Base-by-base conservation (phyloP, 2,797 vertebrate species). In the Neosalanx taihuensis region DNA sequence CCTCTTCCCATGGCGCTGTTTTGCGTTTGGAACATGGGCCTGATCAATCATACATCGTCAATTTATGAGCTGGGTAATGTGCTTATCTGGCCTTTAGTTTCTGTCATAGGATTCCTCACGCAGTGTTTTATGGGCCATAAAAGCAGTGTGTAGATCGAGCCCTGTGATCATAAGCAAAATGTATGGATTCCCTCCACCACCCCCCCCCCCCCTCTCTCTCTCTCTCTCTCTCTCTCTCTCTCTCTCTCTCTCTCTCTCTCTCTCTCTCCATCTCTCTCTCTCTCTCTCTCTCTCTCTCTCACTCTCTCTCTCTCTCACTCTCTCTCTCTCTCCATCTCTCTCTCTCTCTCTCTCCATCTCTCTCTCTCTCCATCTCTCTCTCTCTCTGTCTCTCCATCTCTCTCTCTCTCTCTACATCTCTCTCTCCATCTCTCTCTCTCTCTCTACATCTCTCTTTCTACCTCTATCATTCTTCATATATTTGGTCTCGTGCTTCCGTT, bases 101-200 rank as follows among this genome's bases (percentile, higher is more conserved):
- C 18, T 33, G 33, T 71, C 23, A 3, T 0, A 9, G 29, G 64
- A 77, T 58, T 57, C 59, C 35, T 61, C 13, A 51, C 41, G 57
- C 29, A 41, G 33, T 64, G 63, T 51, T 71, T 78, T 74, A 78
- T 51, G 65, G 67, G 56, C 72, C 65, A 64, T 74, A 66, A 71
- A 78, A 71, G 69, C 49, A 57, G 64, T 46, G 60, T 68, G 69
- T 74, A 51, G 51, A 78, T 66, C 61, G 30, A 58, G 61, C 63
- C 57, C 26, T 64, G 67, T 31, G 67, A 73, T 73, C 20, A 64
- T 58, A 65, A 62, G 66, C 59, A 64, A 29, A 69, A 69, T 49
- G 53, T 35, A 56, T 57, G 31, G 33, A 51, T 46, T 64, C 70
- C 64, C 46, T 62, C 41, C 26, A 23, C 13, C 53, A 20, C 65